Conservation (phyloP, 2,113 vertebrate species). For the Strigops habroptila region DNA sequence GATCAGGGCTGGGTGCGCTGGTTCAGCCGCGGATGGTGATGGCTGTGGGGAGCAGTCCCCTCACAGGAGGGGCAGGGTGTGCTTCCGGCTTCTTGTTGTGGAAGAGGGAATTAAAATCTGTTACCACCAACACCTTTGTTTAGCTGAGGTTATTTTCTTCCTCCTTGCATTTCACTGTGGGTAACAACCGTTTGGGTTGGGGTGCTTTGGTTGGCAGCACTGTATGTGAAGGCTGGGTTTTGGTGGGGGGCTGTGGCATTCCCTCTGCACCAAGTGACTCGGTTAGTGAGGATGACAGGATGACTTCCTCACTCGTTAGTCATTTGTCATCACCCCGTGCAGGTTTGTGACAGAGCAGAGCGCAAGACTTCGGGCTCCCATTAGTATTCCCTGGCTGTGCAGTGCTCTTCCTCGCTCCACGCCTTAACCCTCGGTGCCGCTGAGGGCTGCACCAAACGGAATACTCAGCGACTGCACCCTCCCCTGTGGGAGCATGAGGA, state of each 20-base stretch:
- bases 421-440: background rate
- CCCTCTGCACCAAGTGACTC: fast-evolving
- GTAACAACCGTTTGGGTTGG: fast-evolving
- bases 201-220: background rate
- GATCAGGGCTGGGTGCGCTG: fast-evolving
- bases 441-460: background rate
- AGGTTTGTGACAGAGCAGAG: background rate
- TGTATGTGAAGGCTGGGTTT: fast-evolving
- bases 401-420: background rate
- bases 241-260: background rate
- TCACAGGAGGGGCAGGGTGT: fast-evolving
- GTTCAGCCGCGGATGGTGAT: background rate
- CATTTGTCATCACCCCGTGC: fast-evolving
- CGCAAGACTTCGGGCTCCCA: background rate
- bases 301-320: background rate
- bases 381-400: background rate
- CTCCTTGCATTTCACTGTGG: fast-evolving
- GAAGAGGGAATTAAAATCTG: background rate
- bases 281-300: background rate
- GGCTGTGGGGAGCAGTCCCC: background rate
- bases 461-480: fast-evolving
- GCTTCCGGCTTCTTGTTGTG: background rate
- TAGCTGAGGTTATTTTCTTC: background rate
- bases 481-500: background rate
- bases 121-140: fast-evolving